Conservation (phyloP, 2,113 vertebrate genomes). For the Amphilophus citrinellus region DNA sequence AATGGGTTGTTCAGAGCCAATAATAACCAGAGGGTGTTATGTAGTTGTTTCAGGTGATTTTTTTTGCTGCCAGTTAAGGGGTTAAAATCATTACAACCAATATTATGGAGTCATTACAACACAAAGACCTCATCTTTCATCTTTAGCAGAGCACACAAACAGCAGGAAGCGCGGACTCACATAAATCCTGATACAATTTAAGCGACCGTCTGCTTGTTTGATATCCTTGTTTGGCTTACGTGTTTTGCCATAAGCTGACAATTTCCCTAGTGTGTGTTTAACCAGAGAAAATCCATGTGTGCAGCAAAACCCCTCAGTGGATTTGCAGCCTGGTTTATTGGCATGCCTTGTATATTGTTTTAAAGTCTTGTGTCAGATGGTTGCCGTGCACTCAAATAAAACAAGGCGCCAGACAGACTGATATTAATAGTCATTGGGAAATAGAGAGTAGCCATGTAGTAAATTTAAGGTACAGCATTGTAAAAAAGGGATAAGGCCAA, state of each 20-base stretch:
- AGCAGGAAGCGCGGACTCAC: not conserved
- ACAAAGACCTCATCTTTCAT: not conserved
- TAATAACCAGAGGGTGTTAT: too few relatives aligned
- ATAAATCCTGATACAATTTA: constrained; percentile 30
- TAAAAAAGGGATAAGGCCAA: constrained; percentile 67
- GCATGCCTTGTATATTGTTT: constrained; percentile 59
- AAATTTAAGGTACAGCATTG: constrained; percentile 56
- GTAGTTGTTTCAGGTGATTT: too few relatives aligned
- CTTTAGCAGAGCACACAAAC: not conserved
- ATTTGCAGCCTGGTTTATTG: constrained; percentile 49
- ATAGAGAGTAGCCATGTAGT: constrained; percentile 55
- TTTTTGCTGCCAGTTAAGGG: too few relatives aligned
- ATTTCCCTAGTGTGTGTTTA: constrained; percentile 58
- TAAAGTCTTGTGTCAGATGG: constrained; percentile 51
- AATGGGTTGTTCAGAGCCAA: too few relatives aligned
- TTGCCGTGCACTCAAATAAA: constrained; percentile 45
- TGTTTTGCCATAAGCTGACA: constrained; percentile 44
- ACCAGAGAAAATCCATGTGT: constrained; percentile 64
- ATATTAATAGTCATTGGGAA: constrained; percentile 62
- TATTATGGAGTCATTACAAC: not conserved
- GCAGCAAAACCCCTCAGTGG: constrained; percentile 35
- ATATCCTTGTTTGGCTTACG: constrained; percentile 42
- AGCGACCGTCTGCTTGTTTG: constrained; percentile 41
- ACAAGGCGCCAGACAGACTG: constrained; percentile 58
- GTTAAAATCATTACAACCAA: not conserved